Evolutionary conservation across 2,113 vertebrate genomes (phyloP), one percentile per base, ranked within the genome.

Genomic region (Nyctibius bracteatus): DNA sequence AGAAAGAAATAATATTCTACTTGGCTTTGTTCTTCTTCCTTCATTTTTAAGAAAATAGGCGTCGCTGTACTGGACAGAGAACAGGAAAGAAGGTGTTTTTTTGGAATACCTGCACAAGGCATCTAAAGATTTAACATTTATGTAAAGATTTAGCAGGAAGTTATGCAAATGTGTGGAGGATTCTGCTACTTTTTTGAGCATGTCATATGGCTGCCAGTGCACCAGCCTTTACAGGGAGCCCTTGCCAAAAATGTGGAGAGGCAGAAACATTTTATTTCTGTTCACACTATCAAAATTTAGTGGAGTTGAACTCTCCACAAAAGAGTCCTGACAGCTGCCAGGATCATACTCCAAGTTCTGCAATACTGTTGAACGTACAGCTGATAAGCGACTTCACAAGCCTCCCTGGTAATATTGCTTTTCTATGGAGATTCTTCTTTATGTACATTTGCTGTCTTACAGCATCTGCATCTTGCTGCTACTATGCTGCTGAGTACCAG

Each of bases 211-310:
- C 33, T 93, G 35, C n/a, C 27, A 57, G 8, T 14, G 7, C 31
- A 55, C 24, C 39, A 52, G 58, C 44, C 74, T 72, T 80, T 51
- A 25, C 9, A 51, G 47, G 21, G 30, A 71, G 9, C 12, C 39
- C 30, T 55, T 63, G 54, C 41, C 49, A 41, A 80, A 91, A 86
- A 13, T 1, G 1, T n/a, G 22, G 44, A 73, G 61, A 88, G 43
- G 44, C 49, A 92, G 75, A 46, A 72, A n/a, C 18, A 16, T 55
- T 82, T 82, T 65, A 27, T 92, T 88, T 72, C 59, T 86, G n/a
- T 49, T 88, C 7, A 1, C 19, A 47, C 9, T 47, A 39, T 44
- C 51, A 54, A 81, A 77, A 66, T 61, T 49, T 33, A 44, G 59
- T 25, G 18, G n/a, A 43, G 27, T 27, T 70, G 59, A 78, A n/a